Evolutionary conservation across 2,113 vertebrate species (phyloP), one percentile per base, ranked within the genome.

Genomic region (Lutjanus erythropterus): DNA sequence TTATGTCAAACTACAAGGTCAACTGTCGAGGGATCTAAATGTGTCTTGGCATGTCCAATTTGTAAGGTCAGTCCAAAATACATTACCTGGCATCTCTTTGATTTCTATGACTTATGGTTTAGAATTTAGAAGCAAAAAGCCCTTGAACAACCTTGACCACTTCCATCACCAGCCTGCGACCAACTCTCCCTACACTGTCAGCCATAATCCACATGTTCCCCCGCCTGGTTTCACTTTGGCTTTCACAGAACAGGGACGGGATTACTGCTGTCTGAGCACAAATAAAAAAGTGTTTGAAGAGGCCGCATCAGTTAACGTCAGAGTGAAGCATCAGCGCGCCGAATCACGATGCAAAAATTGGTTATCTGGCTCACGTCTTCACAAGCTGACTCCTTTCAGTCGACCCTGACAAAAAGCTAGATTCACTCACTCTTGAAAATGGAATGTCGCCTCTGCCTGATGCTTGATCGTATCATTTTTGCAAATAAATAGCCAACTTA

Each of bases 141-240:
- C 78, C 70, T 86, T 78, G 39, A 73, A 78, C 50, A 81, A 84
- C 77, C 82, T 81, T 85, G 50, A 81, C 3, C 12, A 49, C 49
- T 41, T 75, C n/a, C 41, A 31, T 52, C 53, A 14, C 19, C 25
- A 55, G 55, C 12, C 56, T 55, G 33, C 4, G 2, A 39, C 67
- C 53, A 44, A 44, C 55, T 39, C 60, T 64, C 70, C 10, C 55
- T 50, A 39, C 31, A 49, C 44, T 42, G 53, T n/a, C 46, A 31
- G 42, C 5, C 71, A 50, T 90, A 87, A 90, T 88, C 85, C 82
- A 59, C 71, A 47, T 66, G 41, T 53, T 66, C 27, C 75, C 72
- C 69, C 52, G 0, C 21, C 41, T 66, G 75, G 69, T 65, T 73
- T 68, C 27, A 55, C 47, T 71, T 70, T 74, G 64, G 81, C 49